Evolutionary conservation across 2,113 vertebrate species (phyloP).

Genomic region (Corythornis vintsioides): DNA sequence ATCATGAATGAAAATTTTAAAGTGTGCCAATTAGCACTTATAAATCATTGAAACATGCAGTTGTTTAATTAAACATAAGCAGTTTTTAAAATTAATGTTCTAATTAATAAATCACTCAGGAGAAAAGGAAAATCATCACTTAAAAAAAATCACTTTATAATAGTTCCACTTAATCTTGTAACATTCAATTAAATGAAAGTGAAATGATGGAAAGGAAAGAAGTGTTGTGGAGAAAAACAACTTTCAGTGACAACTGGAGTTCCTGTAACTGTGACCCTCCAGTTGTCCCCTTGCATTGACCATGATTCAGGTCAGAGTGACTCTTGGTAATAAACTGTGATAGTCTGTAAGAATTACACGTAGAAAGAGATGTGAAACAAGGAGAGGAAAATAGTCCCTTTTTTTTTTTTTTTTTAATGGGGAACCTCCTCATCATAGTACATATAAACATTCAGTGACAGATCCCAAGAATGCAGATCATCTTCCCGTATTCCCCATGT

Average conservation of each 20-base stretch:
- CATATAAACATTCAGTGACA: not conserved
- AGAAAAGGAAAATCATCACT: constrained; percentile 45
- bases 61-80: constrained; percentile 44
- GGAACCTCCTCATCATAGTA: not conserved
- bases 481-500: not conserved
- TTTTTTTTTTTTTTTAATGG: not conserved
- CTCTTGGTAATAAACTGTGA: not conserved
- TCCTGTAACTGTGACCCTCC: accelerated
- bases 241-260: not conserved
- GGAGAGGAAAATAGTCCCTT: not conserved
- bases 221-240: not conserved
- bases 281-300: not conserved
- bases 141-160: constrained; percentile 29
- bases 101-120: constrained; percentile 45
- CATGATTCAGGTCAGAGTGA: not conserved
- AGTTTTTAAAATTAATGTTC: constrained; percentile 48
- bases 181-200: not conserved
- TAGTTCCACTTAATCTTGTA: constrained; percentile 40
- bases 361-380: not conserved
- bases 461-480: not conserved
- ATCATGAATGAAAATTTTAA: not conserved
- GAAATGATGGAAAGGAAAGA: not conserved
- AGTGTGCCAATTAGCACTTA: constrained; percentile 46
- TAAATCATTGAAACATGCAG: constrained; percentile 43
- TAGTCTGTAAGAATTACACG: not conserved